These are phyloP conservation scores for Myiozetetes cayanensis DNA, from an alignment of 2,113 vertebrate species.

Conservation along the genomic window DNA sequence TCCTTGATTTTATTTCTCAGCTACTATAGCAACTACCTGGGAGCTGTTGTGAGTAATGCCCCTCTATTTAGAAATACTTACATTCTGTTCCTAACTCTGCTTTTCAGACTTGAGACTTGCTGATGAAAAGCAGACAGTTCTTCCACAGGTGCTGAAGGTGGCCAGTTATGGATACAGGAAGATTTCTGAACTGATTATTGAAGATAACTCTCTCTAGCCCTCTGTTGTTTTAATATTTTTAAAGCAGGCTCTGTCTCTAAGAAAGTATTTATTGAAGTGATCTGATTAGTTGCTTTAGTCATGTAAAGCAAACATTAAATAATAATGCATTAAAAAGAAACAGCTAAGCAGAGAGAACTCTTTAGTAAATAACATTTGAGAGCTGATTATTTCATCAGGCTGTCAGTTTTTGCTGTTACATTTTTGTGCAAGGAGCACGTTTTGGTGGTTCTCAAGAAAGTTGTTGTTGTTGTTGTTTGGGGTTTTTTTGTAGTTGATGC, in stretches of 20 bases:
- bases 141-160: neutral
- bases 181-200: neutral
- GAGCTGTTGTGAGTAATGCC: neutral
- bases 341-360: neutral
- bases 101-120: neutral
- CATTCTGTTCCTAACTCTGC: neutral
- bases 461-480: neutral
- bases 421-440: neutral
- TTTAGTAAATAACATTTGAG: neutral
- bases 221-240: slow-evolving; percentile 23
- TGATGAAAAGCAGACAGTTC: neutral
- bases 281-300: neutral
- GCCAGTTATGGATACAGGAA: neutral
- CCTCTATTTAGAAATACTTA: neutral
- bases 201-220: neutral
- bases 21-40: neutral
- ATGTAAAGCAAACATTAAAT: neutral
- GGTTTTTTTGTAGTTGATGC: neutral
- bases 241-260: neutral
- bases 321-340: neutral
- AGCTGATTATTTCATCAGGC: neutral
- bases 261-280: neutral
- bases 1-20: neutral
- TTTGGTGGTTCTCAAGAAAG: neutral
- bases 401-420: neutral